Conservation (phyloP, 2,888 invertebrate genomes). For the Agapetus fuscipes region DNA sequence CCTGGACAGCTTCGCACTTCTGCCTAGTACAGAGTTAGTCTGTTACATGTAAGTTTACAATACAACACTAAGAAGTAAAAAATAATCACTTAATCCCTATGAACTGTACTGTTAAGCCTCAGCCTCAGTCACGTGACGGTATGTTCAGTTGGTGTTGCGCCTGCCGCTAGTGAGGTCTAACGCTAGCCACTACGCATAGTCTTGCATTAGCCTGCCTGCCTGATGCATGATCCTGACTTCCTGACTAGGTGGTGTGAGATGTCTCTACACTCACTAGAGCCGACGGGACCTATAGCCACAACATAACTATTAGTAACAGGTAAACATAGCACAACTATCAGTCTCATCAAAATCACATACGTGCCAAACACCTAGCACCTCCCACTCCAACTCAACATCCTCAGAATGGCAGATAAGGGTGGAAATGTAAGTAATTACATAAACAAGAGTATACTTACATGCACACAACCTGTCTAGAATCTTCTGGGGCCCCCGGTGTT, state of each 20-base stretch:
- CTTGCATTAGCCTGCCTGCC: conserved; percentile 16
- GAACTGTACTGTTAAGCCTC: conserved; percentile 5
- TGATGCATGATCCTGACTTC: too few species aligned
- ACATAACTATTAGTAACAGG: conserved; percentile 17
- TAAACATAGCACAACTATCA: too few species aligned
- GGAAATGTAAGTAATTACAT: too few species aligned
- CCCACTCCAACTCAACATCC: too few species aligned
- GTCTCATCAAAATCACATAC: too few species aligned
- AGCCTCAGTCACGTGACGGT: too few species aligned
- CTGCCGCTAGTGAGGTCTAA: not conserved
- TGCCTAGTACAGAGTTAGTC: conserved; percentile 14
- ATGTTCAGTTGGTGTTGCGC: too few species aligned
- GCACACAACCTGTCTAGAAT: too few species aligned
- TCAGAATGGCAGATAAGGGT: too few species aligned
- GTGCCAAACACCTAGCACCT: too few species aligned
- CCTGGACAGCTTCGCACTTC: conserved; percentile 12
- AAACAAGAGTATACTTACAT: too few species aligned
- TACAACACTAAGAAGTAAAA: conserved; percentile 14
- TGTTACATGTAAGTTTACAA: conserved; percentile 15
- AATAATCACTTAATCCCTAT: conserved; percentile 11
- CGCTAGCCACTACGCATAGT: conserved; percentile 10
- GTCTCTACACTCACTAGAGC: conserved; percentile 20
- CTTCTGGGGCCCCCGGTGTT: conserved; percentile 16
- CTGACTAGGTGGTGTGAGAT: too few species aligned
- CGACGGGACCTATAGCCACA: conserved; percentile 21